Base-by-base conservation (phyloP, 2,113 vertebrate species). In the Corvus hawaiiensis region DNA sequence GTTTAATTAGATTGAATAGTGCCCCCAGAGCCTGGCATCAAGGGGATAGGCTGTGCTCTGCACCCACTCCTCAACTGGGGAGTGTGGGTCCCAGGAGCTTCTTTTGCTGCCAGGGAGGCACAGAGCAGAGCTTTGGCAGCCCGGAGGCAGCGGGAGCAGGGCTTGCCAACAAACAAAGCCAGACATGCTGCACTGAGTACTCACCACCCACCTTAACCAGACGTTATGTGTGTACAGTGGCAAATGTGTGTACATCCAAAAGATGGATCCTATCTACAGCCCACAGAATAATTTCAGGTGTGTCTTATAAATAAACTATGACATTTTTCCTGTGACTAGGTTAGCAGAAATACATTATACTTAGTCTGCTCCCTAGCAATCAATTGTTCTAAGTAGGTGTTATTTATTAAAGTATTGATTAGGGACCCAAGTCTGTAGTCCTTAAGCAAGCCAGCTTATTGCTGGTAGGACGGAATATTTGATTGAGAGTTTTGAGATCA, bases 321-420 rank as follows among this genome's bases (percentile, higher is more conserved):
- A 23, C 84, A 64, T 90, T 92, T 87, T 49, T 84, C 74, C 71
- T 82, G 68, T 76, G 84, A 55, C 72, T 66, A 55, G 89, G 92
- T 71, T 76, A 84, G 41, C 84, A 79, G 80, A 73, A 94, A 92
- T 87, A 35, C 73, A 15, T 87, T 55, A n/a, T 28, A 17, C 48
- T 39, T 54, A 6, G 54, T n/a, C 78, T 87, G 86, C 67, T 96
- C 51, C 51, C 32, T 20, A 22, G 71, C 78, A 94, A 89, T 96
- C 94, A 85, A 54, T 93, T 84, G 74, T 93, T 89, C 77, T 84
- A 85, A 92, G 76, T 58, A 71, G 85, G 39, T 84, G 83, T 91
- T 94, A 79, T 88, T 97, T 95, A 87, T 95, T 85, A 85, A 91
- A 91, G 68, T 89, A 94, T 91, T 77, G 95, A 94, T 93, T 83